Base-by-base conservation (phyloP, 2,888 invertebrate species). In the Tineola bisselliella region DNA sequence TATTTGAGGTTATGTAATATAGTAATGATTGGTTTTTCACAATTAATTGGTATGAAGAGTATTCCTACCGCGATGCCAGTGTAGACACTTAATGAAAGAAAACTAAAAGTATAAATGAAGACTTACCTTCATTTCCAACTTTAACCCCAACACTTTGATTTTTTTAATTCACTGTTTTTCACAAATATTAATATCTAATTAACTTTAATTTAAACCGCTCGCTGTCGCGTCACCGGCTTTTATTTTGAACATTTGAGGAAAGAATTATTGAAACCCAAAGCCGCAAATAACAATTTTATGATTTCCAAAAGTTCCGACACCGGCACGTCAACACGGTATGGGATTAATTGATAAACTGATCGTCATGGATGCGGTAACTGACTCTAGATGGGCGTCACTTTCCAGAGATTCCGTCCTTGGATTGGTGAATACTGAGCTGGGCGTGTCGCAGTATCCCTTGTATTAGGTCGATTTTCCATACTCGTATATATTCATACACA, bases 61-160 rank as follows among this genome's bases (percentile, higher is more conserved):
- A 6, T 2, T 25, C 2, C 6, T 25, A 25, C 25, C 25, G n/a
- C 25, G 25, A 25, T 6, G 25, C 25, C 6, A 25, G 25, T 6
- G 25, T 25, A 25, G 2, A 2, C 6, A 25, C 25, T 6, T 25
- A 25, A 25, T 25, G 25, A 25, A 25, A 25, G 6, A 25, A 4
- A 25, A 4, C 38, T 38, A 12, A 38, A 38, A 38, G 10, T 6
- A 12, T 38, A 10, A 6, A 38, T 38, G n/a, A 38, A 38, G 38
- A 38, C 33, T 58, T 33, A 58, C 58, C 58, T 58, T 58, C 58
- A 58, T 58, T 33, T 58, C 58, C 33, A 58, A 8, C 13, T 58
- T 31, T 15, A 58, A 17, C 8, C 58, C 33, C 33, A 58, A 58
- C 33, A 58, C 33, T 31, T 33, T 58, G 58, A 31, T 3, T n/a